Evolutionary conservation across 1,140 invertebrate genomes (phyloP).

Genomic region (Euglossa dilemma): DNA sequence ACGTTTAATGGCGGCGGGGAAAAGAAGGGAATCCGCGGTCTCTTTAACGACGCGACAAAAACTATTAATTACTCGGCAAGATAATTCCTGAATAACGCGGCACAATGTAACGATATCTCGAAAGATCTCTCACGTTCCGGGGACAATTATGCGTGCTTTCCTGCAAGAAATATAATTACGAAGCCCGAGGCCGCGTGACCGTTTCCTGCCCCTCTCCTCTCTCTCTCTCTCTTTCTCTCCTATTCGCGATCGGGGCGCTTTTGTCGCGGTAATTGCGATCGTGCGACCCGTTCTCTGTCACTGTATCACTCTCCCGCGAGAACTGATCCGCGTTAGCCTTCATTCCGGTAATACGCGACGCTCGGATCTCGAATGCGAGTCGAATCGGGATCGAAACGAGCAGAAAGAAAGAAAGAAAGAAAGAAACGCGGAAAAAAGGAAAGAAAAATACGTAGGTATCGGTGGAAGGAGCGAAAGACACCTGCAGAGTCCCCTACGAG

Average conservation of each 20-base stretch:
- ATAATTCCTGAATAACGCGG: conserved; percentile 24
- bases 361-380: no score
- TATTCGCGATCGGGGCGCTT: conserved; percentile 21
- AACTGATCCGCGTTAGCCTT: no score
- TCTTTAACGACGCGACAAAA: conserved; percentile 1
- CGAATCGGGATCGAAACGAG: no score
- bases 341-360: no score
- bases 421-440: no score
- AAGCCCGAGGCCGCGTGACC: conserved; percentile 12
- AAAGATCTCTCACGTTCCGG: conserved; percentile 24
- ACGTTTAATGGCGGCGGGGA: neutral
- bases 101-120: conserved; percentile 31
- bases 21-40: neutral
- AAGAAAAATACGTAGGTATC: no score
- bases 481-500: no score
- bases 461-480: neutral
- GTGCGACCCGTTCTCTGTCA: neutral
- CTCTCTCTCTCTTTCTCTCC: conserved; percentile 3
- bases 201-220: conserved; percentile 18
- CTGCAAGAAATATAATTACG: conserved; percentile 44
- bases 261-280: conserved; percentile 31
- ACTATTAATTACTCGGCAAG: conserved; percentile 7
- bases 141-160: conserved; percentile 33
- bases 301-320: neutral
- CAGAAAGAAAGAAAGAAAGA: no score